phyloP scores from a whole-genome alignment of 2,797 vertebrate species.

The Falco biarmicus region DNA sequence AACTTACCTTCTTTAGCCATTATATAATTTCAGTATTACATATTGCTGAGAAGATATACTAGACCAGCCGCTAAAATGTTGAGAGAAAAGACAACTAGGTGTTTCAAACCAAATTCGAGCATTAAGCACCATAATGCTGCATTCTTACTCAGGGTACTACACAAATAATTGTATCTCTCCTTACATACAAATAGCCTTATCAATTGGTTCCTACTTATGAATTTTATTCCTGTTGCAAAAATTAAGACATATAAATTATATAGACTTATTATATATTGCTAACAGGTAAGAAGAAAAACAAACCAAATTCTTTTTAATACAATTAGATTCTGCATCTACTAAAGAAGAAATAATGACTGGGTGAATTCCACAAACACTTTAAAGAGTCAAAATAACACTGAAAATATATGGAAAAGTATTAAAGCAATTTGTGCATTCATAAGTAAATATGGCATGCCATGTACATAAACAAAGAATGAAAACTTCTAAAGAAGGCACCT shows the following conservation, averaged over 20 bases:
- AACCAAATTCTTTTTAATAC: not conserved
- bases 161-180: not conserved
- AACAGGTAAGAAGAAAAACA: not conserved
- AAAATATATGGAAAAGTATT: not conserved
- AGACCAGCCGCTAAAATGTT: not conserved
- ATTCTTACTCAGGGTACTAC: not conserved
- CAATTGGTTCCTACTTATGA: not conserved
- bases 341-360: not conserved
- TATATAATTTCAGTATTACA: not conserved
- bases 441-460: conserved; percentile 11
- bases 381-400: not conserved
- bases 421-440: not conserved
- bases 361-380: not conserved
- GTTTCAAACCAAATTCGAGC: not conserved
- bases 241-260: not conserved
- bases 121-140: not conserved
- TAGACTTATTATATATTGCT: not conserved
- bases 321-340: not conserved
- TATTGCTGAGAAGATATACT: not conserved
- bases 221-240: not conserved
- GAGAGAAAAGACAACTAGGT: not conserved
- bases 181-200: not conserved
- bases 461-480: conserved; percentile 47
- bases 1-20: not conserved
- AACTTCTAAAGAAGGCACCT: conserved; percentile 23